Percentiles rank a stretch among this genome's conserved stretches.
Conservation (phyloP, 2,113 vertebrate genomes). For the Phyllostomus discolor region DNA sequence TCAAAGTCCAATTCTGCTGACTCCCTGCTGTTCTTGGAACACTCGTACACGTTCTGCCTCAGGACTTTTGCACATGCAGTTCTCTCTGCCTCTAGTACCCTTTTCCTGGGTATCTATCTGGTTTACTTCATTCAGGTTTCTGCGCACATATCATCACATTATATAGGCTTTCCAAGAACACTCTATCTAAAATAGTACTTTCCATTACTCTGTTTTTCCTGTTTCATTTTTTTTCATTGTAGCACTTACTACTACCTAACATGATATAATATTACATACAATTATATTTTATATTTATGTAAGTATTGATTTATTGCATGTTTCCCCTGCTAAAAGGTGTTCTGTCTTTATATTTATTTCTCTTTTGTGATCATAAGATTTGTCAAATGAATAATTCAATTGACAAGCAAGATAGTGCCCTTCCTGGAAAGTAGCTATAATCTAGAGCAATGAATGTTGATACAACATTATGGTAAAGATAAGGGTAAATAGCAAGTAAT, state of each 20-base stretch:
- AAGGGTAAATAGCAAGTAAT: background rate
- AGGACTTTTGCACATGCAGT: background rate
- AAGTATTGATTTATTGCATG: background rate
- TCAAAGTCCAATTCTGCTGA: background rate
- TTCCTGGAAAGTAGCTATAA: background rate
- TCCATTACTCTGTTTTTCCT: background rate
- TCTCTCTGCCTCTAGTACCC: background rate
- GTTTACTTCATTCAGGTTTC: background rate
- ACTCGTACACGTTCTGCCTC: background rate
- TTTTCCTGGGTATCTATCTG: background rate
- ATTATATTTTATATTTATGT: background rate
- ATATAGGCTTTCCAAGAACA: background rate
- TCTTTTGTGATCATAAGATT: background rate
- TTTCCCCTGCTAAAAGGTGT: background rate
- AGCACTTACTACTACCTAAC: background rate
- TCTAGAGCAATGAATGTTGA: background rate
- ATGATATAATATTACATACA: background rate
- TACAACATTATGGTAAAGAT: background rate
- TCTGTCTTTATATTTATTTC: background rate
- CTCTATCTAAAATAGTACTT: background rate
- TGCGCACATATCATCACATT: background rate
- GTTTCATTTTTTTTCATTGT: background rate
- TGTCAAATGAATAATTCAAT: background rate
- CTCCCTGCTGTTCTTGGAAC: background rate
- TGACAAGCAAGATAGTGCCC: background rate